Base-by-base conservation (phyloP, 1,140 invertebrate species). In the Dryas iulia region DNA sequence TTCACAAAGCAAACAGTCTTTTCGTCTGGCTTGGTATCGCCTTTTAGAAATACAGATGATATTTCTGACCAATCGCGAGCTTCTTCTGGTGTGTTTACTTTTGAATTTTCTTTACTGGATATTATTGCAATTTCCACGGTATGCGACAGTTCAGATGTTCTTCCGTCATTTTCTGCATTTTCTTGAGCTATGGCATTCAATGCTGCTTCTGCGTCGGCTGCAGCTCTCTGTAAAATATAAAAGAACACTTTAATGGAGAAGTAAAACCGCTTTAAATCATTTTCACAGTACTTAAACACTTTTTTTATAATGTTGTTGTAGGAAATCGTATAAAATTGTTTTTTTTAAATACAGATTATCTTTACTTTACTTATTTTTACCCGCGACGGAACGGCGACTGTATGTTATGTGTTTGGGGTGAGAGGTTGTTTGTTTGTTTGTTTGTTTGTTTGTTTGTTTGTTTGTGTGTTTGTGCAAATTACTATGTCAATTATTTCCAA, bases 101-200 rank as follows among this genome's bases (percentile, higher is more conserved):
- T 83, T 2, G 75, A 65, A 30, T 62, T 79, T 1, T 84, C 81
- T 75, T 83, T 87, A 28, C 66, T 80, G 5, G 84, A 73, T 63
- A 82, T 77, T 1, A 78, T 72, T 10, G 81, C 71, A 71, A 78
- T 77, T 64, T 88, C 86, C 30, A 80, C 84, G 21, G 77, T 79
- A 33, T 82, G 77, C 10, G 77, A 74, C 14, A 78, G n/a, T 61
- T 82, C 82, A 18, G 82, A 70, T 25, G 64, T 70, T 3, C 74
- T 70, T 7, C 72, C 74, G 0, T 86, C 78, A 12, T 71, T 76
- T 11, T 81, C 79, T 5, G 72, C 65, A 10, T 69, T 62, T 39
- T 82, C 81, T 23, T 66, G 53, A 12, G 67, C 52, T 6, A 70
- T 77, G 2, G 81, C 78, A 26, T 74, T 77, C n/a, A 83, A 59